Base-by-base conservation (phyloP, 2,888 invertebrate genomes). In the Resseliella maxima region DNA sequence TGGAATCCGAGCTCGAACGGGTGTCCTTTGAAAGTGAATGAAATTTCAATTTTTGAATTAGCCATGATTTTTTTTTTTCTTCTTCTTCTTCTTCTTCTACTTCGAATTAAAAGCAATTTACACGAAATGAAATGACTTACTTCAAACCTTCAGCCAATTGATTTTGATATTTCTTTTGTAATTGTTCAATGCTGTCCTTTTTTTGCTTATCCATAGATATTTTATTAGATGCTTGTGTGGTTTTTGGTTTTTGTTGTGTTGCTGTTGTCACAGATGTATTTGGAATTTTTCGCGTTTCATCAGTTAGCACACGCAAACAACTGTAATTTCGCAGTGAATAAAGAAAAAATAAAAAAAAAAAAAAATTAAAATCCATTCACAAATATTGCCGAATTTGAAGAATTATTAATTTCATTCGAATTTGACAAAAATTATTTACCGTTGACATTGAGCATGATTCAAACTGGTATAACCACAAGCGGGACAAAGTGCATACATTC, bases 401-500 rank as follows among this genome's bases (percentile, higher is more conserved):
- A n/a, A 59, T n/a, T 24, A 5, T 85, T 38, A 41, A 85, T 85
- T 41, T 24, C 12, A 27, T 41, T 2, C 6, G 41, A 41, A n/a
- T 45, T 15, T 50, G 15, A 85, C 6, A 24, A 24, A 24, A 41
- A 35, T 27, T 50, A 46, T n/a, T 88, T 89, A 92, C 94, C 94
- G 91, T 90, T 95, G 94, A 91, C 97, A 97, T 87, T 93, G 94
- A 88, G 94, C 94, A 90, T 96, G 96, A 90, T 96, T 95, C 88
- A 93, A 93, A 86, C 96, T 96, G 85, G 94, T 93, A 89, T 95
- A 94, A 27, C 97, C 97, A 90, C 97, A 97, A 88, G 93, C 93
- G 88, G 94, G 93, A 90, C 97, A 97, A 0, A 97, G 93, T 10
- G 96, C 96, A 88, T 15, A 50, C 46, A 50, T 50, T 15, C 18